A percentile compares a stretch with the other conserved stretches of the same genome.
phyloP scores from a whole-genome alignment of 2,888 invertebrate genomes.

The Acronicta psi region DNA sequence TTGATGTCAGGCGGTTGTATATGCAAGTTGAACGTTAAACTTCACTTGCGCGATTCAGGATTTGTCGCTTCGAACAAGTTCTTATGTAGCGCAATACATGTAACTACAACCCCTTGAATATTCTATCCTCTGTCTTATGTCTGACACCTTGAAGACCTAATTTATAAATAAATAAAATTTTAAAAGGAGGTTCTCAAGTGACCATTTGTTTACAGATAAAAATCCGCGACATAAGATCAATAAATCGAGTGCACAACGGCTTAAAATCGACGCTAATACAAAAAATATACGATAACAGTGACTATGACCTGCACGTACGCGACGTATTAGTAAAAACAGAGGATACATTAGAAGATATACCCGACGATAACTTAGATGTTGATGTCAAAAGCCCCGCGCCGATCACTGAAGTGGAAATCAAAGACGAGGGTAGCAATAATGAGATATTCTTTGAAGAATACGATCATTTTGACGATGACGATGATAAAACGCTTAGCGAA shows the following conservation, averaged over 20 bases:
- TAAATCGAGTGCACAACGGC: conserved; percentile 62
- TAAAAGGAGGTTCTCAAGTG: no score
- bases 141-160: no score
- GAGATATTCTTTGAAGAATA: conserved; percentile 75
- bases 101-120: no score
- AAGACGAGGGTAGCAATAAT: conserved; percentile 68
- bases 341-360: conserved; percentile 37
- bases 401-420: conserved; percentile 61
- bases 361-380: background rate
- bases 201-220: conserved; percentile 66
- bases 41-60: no score
- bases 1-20: no score
- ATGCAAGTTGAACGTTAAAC: no score
- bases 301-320: conserved; percentile 60
- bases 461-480: conserved; percentile 70
- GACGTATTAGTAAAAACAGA: conserved; percentile 51
- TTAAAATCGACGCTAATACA: conserved; percentile 63
- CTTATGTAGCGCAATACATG: no score
- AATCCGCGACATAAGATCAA: conserved; percentile 69
- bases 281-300: conserved; percentile 63
- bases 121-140: no score
- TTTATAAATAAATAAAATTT: no score
- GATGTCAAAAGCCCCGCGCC: conserved; percentile 30
- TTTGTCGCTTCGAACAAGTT: no score
- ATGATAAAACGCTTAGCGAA: conserved; percentile 72